Base-by-base conservation (phyloP, 2,888 invertebrate species). In the Drosophila phalerata region DNA sequence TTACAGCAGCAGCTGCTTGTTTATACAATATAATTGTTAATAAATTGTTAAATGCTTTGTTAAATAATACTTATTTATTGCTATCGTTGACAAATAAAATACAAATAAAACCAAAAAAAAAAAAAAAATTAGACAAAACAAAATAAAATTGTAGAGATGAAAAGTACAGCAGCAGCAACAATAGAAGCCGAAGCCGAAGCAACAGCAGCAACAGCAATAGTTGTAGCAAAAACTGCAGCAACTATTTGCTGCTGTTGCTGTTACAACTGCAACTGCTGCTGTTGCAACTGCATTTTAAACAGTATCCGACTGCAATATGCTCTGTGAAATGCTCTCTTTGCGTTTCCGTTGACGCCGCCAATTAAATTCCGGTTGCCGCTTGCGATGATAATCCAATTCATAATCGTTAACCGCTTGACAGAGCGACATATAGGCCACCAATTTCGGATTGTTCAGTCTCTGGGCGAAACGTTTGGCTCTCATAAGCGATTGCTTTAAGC, bases 31-130 rank as follows among this genome's bases (percentile, higher is more conserved):
- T 70, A 53, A 69, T 72, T 72, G 81, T 82, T 77, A 82, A 85
- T 83, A 79, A 79, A 69, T 79, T 83, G 83, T 83, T 85, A 81
- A 81, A 80, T 58, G 73, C 69, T 69, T 43, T 60, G 77, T 85
- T 85, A 82, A 78, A 73, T 85, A 76, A 79, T 87, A 69, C 60
- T 58, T 84, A 82, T 82, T 82, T 82, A 82, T 84, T 83, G 75
- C 55, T 78, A 69, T 13, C 57, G 47, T 78, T 65, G 38, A 60
- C 22, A 58, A 53, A 45, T 17, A 30, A 53, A 32, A 60, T 8
- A 11, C 8, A 57, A 62, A 76, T 47, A 43, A 77, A 61, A 53
- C 38, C 25, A 63, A 48, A 13, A 2, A 25, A 72, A 61, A 45
- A 15, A 57, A 37, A 43, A 22, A 32, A 45, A 28, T 40, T 47